Conservation (phyloP, 1,140 invertebrate genomes). For the Drosophila oshimai region DNA sequence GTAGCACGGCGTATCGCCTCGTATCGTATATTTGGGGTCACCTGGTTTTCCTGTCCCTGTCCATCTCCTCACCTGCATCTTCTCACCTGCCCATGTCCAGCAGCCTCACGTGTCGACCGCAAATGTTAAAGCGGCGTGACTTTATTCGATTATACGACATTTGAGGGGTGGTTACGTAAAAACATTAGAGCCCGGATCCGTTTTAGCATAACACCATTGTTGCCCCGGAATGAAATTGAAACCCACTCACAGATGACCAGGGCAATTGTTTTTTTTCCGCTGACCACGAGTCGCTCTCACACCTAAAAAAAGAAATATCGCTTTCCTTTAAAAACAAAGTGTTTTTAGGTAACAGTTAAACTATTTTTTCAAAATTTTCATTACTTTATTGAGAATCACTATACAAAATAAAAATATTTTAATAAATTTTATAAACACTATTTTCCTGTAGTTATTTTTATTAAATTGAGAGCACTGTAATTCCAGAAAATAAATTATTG, state of each 20-base stretch:
- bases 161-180: constrained; percentile 55
- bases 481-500: too few relatives aligned
- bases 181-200: constrained; percentile 44
- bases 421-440: too few relatives aligned
- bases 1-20: not conserved
- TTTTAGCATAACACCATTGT: constrained; percentile 61
- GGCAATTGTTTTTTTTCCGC: constrained; percentile 2
- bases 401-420: too few relatives aligned
- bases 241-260: constrained; percentile 8
- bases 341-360: too few relatives aligned
- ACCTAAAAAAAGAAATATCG: too few relatives aligned
- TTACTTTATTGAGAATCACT: too few relatives aligned
- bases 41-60: constrained; percentile 25
- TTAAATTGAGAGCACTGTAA: too few relatives aligned
- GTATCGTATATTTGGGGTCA: constrained; percentile 35
- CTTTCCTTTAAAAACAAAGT: too few relatives aligned
- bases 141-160: constrained; percentile 75
- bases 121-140: constrained; percentile 76
- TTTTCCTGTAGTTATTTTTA: too few relatives aligned
- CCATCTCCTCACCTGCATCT: not conserved
- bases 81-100: constrained; percentile 1
- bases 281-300: not conserved
- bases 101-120: constrained; percentile 42
- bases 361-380: too few relatives aligned
- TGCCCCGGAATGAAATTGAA: constrained; percentile 65